phyloP scores from a whole-genome alignment of 2,113 vertebrate species.

The Phrynosoma platyrhinos region DNA sequence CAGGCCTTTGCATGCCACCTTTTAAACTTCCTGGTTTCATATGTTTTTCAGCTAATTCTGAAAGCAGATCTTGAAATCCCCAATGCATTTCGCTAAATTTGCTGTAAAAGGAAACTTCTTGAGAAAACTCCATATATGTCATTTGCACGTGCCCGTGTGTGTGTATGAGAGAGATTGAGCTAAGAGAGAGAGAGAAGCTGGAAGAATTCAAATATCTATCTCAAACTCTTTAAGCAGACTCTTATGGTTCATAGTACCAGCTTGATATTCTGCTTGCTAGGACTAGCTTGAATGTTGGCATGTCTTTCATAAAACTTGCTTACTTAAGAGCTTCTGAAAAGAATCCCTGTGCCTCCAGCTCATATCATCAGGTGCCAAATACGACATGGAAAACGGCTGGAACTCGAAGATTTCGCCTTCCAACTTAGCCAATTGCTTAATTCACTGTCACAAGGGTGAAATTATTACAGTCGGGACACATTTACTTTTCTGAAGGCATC shows the following conservation, averaged over 20 bases:
- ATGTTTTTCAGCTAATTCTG: neutral
- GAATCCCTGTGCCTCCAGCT: neutral
- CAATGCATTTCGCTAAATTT: neutral
- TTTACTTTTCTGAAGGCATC: neutral
- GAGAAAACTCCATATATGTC: neutral
- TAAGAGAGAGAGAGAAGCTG: neutral
- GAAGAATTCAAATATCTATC: neutral
- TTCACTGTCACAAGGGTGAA: no score
- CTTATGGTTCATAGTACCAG: neutral
- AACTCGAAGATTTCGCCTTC: no score
- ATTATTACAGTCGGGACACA: neutral
- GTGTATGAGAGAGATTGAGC: neutral
- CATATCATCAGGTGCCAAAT: neutral
- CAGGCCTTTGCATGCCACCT: neutral
- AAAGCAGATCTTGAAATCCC: neutral
- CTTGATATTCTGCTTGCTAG: slow-evolving; percentile 1
- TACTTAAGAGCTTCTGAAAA: neutral
- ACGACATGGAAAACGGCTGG: neutral
- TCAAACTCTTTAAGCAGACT: neutral
- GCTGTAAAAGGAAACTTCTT: neutral
- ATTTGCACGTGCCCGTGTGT: neutral
- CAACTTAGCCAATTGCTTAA: neutral
- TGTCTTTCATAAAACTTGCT: slow-evolving; percentile 17
- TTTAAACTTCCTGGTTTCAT: neutral
- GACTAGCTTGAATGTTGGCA: neutral